These are phyloP conservation scores for Anser brachyrhynchus DNA, from an alignment of 2,113 vertebrate genomes.

Conservation along the genomic window DNA sequence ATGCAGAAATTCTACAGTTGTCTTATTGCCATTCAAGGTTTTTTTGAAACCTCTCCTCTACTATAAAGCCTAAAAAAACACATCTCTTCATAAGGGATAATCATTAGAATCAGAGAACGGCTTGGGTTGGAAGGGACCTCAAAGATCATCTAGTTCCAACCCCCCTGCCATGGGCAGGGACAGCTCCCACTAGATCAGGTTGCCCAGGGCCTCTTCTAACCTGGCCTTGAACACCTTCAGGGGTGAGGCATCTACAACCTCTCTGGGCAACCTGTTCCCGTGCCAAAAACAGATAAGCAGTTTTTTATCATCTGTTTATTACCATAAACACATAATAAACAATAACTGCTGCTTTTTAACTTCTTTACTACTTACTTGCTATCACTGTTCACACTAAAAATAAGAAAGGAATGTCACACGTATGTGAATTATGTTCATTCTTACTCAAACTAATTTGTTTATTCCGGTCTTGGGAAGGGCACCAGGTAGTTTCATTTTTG, in stretches of 20 bases:
- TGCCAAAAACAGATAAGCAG: too few relatives aligned
- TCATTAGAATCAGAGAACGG: too few relatives aligned
- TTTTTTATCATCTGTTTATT: too few relatives aligned
- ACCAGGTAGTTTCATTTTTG: background rate
- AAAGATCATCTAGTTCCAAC: too few relatives aligned
- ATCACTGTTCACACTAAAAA: background rate
- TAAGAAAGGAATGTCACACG: background rate
- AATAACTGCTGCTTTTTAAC: background rate
- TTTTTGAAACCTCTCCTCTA: background rate
- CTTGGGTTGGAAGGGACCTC: too few relatives aligned
- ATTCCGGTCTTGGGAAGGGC: background rate
- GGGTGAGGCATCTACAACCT: too few relatives aligned
- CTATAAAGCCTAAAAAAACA: background rate
- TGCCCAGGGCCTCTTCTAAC: too few relatives aligned
- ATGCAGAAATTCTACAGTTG: background rate
- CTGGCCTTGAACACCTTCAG: too few relatives aligned
- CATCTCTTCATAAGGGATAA: background rate
- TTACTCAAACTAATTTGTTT: background rate
- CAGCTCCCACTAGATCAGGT: too few relatives aligned
- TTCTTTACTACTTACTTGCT: background rate
- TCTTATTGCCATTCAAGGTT: background rate
- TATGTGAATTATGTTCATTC: background rate
- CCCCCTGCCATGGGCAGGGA: too few relatives aligned
- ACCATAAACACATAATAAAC: background rate
- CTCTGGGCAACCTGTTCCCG: too few relatives aligned